These are phyloP conservation scores for Ethmia dodecea DNA, from an alignment of 2,888 invertebrate genomes.

Conservation along the genomic window DNA sequence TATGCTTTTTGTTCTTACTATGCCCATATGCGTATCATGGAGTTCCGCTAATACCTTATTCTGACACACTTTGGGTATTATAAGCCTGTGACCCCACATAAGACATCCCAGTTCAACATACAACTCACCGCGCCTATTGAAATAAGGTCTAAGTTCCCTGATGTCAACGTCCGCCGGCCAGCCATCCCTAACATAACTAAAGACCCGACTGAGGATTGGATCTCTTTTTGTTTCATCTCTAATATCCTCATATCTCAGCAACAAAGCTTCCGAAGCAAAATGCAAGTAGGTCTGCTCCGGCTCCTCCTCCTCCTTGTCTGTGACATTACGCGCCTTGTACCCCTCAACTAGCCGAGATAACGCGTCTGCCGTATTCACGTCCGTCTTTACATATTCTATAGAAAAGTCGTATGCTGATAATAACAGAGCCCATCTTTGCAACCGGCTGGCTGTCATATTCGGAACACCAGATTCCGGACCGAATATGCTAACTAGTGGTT, in stretches of 20 bases:
- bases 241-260: background rate
- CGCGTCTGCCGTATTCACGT: slow-evolving; percentile 1
- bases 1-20: too few relatives aligned
- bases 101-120: too few relatives aligned
- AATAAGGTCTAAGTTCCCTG: too few relatives aligned
- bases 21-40: too few relatives aligned
- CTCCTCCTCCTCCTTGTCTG: background rate
- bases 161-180: too few relatives aligned
- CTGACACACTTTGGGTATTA: too few relatives aligned
- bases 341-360: background rate
- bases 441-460: slow-evolving; percentile 8
- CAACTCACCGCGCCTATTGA: too few relatives aligned
- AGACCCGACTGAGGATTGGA: background rate
- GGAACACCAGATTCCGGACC: slow-evolving; percentile 7
- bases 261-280: slow-evolving; percentile 2
- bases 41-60: too few relatives aligned
- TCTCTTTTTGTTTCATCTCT: background rate
- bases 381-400: slow-evolving; percentile 8
- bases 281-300: slow-evolving; percentile 8
- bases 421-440: slow-evolving; percentile 15
- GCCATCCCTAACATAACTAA: background rate
- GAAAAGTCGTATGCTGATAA: slow-evolving; percentile 6
- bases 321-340: background rate
- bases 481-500: slow-evolving; percentile 10
- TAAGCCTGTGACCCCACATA: too few relatives aligned